A percentile compares a stretch with the other conserved stretches of the same genome.
Conservation (phyloP, 2,113 vertebrate genomes). For the Agapornis roseicollis region DNA sequence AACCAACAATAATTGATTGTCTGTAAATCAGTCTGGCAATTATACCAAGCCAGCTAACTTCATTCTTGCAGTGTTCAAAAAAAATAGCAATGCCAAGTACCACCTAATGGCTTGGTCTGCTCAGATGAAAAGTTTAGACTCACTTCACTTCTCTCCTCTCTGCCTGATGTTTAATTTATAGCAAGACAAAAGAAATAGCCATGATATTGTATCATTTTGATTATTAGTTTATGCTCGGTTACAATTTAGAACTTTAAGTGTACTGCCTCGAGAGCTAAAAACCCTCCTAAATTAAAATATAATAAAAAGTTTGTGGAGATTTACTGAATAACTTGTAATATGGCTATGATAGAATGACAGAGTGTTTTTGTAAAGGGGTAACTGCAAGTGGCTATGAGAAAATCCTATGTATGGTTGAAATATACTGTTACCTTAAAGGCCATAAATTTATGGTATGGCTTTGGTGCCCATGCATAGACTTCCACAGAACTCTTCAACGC, state of each 20-base stretch:
- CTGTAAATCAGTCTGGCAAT: background rate
- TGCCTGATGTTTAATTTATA: background rate
- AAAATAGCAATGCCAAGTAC: background rate
- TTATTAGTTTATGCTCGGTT: background rate
- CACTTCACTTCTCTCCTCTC: background rate
- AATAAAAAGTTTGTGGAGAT: background rate
- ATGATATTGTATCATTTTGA: background rate
- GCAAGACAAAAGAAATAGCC: background rate
- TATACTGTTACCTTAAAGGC: slow-evolving; percentile 91
- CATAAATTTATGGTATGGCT: slow-evolving; percentile 99
- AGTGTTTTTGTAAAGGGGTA: background rate
- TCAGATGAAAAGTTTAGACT: background rate
- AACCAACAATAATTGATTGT: background rate
- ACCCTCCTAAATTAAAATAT: background rate
- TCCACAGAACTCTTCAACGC: slow-evolving; percentile 98
- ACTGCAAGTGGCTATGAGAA: background rate
- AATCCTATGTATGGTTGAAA: background rate
- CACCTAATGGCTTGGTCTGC: background rate
- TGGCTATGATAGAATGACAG: background rate
- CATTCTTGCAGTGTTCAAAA: background rate
- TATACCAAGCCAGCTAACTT: background rate
- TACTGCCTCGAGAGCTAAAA: background rate
- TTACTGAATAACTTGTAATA: background rate
- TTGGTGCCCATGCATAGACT: slow-evolving; percentile 99
- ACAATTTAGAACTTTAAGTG: background rate